Evolutionary conservation across 2,888 invertebrate genomes (phyloP).

Genomic region (Deilephila elpenor): DNA sequence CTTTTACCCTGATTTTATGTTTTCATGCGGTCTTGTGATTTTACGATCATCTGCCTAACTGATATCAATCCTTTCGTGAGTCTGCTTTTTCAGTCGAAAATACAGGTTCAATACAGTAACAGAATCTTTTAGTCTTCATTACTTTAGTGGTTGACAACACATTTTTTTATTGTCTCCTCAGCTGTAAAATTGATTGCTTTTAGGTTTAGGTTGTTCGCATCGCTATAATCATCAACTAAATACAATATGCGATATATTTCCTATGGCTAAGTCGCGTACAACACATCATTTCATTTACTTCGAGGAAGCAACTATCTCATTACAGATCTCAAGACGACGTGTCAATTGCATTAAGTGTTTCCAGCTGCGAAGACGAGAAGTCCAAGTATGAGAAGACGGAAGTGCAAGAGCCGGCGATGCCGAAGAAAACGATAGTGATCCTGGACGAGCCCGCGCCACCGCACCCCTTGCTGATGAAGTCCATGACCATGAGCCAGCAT

Average conservation of each 20-base stretch:
- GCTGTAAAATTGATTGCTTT: no score
- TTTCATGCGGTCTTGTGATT: no score
- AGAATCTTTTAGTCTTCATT: no score
- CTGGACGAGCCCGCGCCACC: slow-evolving; percentile 74
- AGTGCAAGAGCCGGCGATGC: slow-evolving; percentile 58
- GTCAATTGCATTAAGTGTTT: slow-evolving; percentile 78
- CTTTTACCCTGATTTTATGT: neutral
- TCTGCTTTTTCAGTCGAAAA: no score
- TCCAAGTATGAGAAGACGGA: slow-evolving; percentile 70
- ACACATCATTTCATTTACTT: neutral
- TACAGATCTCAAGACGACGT: slow-evolving; percentile 81
- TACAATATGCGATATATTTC: neutral
- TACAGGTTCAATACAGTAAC: no score
- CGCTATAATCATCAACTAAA: no score
- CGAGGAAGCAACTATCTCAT: slow-evolving; percentile 31
- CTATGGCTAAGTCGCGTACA: no score
- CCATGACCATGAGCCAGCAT: slow-evolving; percentile 75
- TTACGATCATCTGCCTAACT: no score
- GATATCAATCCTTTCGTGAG: no score
- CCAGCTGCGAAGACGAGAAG: slow-evolving; percentile 81
- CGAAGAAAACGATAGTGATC: slow-evolving; percentile 74
- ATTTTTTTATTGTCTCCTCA: no score
- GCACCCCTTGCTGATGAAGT: slow-evolving; percentile 81
- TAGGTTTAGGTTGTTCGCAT: no score
- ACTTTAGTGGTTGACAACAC: no score